Base-by-base conservation (phyloP, 1,140 invertebrate species). In the Gryllus bimaculatus region DNA sequence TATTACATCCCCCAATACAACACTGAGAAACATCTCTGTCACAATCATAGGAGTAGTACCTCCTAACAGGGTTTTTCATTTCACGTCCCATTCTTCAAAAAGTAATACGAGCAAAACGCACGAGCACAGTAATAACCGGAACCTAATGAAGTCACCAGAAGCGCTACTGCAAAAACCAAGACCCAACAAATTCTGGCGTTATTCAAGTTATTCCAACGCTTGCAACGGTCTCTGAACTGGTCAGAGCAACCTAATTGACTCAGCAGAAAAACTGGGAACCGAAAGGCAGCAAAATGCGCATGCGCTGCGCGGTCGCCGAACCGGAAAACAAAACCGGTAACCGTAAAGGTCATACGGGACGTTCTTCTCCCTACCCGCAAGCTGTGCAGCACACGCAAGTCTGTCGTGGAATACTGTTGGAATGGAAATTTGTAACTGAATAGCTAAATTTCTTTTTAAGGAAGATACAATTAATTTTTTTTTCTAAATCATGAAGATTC, bases 281-380 rank as follows among this genome's bases (percentile, higher is more conserved):
- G 54, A 66, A 66, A 66, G 10, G 26, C 5, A 18, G 54, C 18
- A 10, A 66, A 66, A 66, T 66, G 54, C 54, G 54, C 54, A 66
- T 66, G 54, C 54, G 54, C 54, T 66, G 10, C 10, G 54, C 18
- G 18, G 54, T 66, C 18, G 54, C 54, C 54, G 54, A 66, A 66
- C 54, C 54, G 54, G 54, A 66, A 66, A 66, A 66, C 18, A 66
- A 66, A 66, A 66, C 54, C 54, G 54, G 54, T 66, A 66, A 66
- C 54, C 54, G 54, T 66, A 66, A 66, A 66, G 54, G 54, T 66
- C 54, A 66, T 66, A 66, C 54, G 26, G 26, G 26, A 39, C 26
- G 26, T 39, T 39, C 26, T 39, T 39, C 26, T n/a, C 26, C 26
- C 26, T 39, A 39, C 26, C 26, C 26, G 26, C 26, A 39, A 39